Base-by-base conservation (phyloP, 2,113 vertebrate species). In the Carassius auratus region DNA sequence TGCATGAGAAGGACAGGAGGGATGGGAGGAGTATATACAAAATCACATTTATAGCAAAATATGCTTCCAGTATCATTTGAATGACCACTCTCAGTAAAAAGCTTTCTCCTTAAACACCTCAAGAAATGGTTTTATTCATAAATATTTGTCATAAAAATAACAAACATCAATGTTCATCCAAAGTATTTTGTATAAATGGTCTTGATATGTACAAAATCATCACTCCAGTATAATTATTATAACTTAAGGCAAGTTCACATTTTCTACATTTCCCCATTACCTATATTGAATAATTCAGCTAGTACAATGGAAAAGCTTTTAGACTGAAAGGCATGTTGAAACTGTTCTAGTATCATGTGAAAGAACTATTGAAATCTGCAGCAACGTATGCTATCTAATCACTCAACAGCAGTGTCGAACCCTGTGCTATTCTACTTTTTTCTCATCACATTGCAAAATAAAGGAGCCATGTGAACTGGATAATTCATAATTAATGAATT, bases 121-220 rank as follows among this genome's bases (percentile, higher is more conserved):
- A 86, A 90, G 88, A 90, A 88, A 94, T 80, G 90, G 92, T 95
- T 95, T 96, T 94, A 93, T 94, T 95, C 93, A 93, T 95, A 95
- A 95, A 95, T 91, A 90, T 95, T 86, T 86, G 92, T 95, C 92
- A 94, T 94, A 95, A 96, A 95, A 96, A 96, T 96, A 96, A 95
- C 94, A 95, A 87, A 95, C 94, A 95, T 95, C 94, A 87, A 95
- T 92, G 92, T 94, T 94, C 91, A 93, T 94, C 91, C 94, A 91
- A 95, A 92, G 90, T 93, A 93, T 92, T 93, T 82, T 82, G 93
- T 95, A 95, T 93, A 96, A 96, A 96, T 87, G 87, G 88, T 93
- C 48, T 88, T 71, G 77, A 84, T 94, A 93, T 95, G 81, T 95
- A 94, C 93, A 94, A 94, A 95, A 92, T 89, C 38, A 83, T 91